Base-by-base conservation (phyloP, 2,888 invertebrate genomes). In the Eupithecia insigniata region DNA sequence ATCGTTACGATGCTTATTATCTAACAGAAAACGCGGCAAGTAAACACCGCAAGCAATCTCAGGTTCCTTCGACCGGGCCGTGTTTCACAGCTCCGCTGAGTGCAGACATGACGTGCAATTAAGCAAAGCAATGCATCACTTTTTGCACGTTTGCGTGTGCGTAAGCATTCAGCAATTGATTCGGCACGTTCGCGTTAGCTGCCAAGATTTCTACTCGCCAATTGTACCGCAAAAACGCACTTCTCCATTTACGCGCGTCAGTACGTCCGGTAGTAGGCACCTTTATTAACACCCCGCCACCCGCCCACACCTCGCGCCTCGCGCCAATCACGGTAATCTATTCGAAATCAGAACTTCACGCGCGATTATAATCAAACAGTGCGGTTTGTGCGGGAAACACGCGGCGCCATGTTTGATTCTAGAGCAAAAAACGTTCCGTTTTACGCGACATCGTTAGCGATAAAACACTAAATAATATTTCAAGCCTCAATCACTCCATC, bases 401-500 rank as follows among this genome's bases (percentile, higher is more conserved):
- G 72, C 79, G 75, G 77, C 81, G 85, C 83, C 83, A 85, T 85
- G 65, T 84, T 86, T 82, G 80, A 79, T 82, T 80, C 79, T 69
- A 60, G 46, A 67, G 67, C 66, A 77, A 74, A 73, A 76, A 77
- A 76, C 80, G 80, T 84, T 83, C 77, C 83, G 72, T 82, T 82
- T 77, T 77, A 84, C 80, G 83, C 79, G 79, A 84, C 82, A 80
- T 86, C 84, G 87, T 86, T 87, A 87, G 82, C 82, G 80, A 78
- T 84, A 73, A 76, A 83, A 81, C 79, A 78, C 82, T 78, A 84
- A 86, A 87, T 88, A 84, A 89, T 89, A 89, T 87, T 89, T 88
- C 88, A 90, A 85, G 85, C 82, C 79, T 85, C 89, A 90, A 90
- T 90, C 90, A 90, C 86, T 82, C 84, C 83, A 90, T 90, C 85